Base-by-base conservation (phyloP, 2,113 vertebrate species). In the Tachysurus vachellii region DNA sequence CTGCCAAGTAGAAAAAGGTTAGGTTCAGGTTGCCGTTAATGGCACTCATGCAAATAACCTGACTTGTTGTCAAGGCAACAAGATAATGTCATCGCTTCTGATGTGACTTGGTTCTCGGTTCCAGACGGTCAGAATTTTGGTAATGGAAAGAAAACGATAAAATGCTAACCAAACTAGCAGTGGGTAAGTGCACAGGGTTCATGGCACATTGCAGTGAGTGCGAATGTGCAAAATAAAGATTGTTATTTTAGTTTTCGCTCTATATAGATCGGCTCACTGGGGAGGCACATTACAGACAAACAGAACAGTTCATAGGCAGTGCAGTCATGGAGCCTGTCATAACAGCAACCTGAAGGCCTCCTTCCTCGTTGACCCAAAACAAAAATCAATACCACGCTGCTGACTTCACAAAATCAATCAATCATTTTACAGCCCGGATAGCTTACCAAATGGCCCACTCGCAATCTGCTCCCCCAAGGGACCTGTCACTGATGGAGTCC, bases 401-500 rank as follows among this genome's bases (percentile, higher is more conserved):
- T 84, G 86, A 77, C 81, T 79, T 64, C 71, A 57, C 81, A 84
- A 80, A 80, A 70, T 86, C 85, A 86, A 86, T 86, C 85, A 84
- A 87, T 87, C 86, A 68, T 66, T 83, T 87, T 83, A 76, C 81
- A 77, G 53, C 71, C 73, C 70, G 66, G 81, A 84, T 83, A 68
- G 86, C 73, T 84, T 68, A 87, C 86, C 70, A 79, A 83, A 79
- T 36, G 42, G 50, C 71, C n/a, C 12, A 19, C 28, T 75, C 26
- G 21, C 80, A 59, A 56, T 82, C 79, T 66, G 66, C 79, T 66
- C 77, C 73, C 81, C 14, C 31, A 83, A 84, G 71, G 59, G 71
- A 83, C 86, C 81, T 36, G 86, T 54, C 86, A 68, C 47, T 57
- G 59, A 83, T 54, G 59, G 59, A 66, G 47, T 83, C 56, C 82